Conservation (phyloP, 2,888 invertebrate species). For the Lissonota sp. region DNA sequence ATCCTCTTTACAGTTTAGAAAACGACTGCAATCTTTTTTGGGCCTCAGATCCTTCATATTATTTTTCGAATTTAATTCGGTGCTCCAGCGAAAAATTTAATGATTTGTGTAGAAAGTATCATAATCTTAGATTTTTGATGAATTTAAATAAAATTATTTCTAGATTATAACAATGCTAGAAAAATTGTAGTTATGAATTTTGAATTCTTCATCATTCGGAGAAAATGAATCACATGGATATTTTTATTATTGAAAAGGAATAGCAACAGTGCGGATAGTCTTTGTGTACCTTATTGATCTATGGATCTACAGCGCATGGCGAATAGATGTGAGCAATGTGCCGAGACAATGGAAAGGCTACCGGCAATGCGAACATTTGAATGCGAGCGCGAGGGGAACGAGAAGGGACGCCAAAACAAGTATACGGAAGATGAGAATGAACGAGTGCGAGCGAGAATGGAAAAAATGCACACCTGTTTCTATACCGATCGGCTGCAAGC, state of each 20-base stretch:
- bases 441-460: slow-evolving; percentile 59
- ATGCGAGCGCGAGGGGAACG: slow-evolving; percentile 67
- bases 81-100: neutral
- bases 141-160: no score
- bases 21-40: no score
- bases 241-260: neutral
- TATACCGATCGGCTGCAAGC: slow-evolving; percentile 16
- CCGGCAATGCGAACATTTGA: slow-evolving; percentile 62
- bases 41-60: neutral
- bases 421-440: slow-evolving; percentile 57
- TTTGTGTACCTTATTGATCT: slow-evolving; percentile 50
- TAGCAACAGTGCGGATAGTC: slow-evolving; percentile 12
- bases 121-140: no score
- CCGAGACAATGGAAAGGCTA: slow-evolving; percentile 61
- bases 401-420: slow-evolving; percentile 39
- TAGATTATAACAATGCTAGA: no score
- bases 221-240: neutral
- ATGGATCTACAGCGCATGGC: slow-evolving; percentile 32
- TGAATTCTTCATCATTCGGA: no score
- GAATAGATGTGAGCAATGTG: slow-evolving; percentile 37
- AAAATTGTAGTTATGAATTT: no score
- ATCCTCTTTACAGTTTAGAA: no score
- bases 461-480: slow-evolving; percentile 61
- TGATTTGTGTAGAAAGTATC: no score
- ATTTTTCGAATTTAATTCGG: neutral